Evolutionary conservation across 2,113 vertebrate genomes (phyloP).

Genomic region (Cynocephalus volans): DNA sequence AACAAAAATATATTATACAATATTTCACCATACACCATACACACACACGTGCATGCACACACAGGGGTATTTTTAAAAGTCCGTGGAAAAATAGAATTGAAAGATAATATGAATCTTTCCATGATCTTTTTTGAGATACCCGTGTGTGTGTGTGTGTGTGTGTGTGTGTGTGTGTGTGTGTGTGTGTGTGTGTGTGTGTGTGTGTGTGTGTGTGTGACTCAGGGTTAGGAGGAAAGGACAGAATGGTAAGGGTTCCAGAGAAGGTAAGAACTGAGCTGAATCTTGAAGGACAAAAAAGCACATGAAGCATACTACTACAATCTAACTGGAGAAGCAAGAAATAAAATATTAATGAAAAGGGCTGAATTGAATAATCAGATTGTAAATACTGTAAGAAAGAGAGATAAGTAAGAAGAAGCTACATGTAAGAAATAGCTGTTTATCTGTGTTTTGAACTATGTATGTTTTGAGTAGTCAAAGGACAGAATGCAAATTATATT

Average conservation of each 20-base stretch:
- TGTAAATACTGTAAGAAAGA: not conserved
- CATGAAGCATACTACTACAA: not conserved
- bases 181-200: no score
- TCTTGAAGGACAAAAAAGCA: not conserved
- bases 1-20: not conserved
- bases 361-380: not conserved
- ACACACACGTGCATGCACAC: no score
- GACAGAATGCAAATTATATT: not conserved
- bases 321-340: conserved; percentile 32
- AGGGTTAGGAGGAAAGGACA: not conserved
- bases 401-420: not conserved
- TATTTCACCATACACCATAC: not conserved
- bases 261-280: not conserved
- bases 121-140: no score
- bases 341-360: conserved; percentile 54
- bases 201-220: not conserved
- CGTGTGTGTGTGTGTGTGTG: no score
- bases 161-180: no score
- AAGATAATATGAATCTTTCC: no score
- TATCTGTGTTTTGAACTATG: not conserved
- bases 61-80: no score
- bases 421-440: not conserved
- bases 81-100: no score
- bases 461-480: not conserved
- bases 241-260: not conserved